Percentiles rank a stretch among this genome's conserved stretches.
These are phyloP conservation scores for Allobates femoralis DNA, from an alignment of 2,797 vertebrate genomes.

Conservation along the genomic window DNA sequence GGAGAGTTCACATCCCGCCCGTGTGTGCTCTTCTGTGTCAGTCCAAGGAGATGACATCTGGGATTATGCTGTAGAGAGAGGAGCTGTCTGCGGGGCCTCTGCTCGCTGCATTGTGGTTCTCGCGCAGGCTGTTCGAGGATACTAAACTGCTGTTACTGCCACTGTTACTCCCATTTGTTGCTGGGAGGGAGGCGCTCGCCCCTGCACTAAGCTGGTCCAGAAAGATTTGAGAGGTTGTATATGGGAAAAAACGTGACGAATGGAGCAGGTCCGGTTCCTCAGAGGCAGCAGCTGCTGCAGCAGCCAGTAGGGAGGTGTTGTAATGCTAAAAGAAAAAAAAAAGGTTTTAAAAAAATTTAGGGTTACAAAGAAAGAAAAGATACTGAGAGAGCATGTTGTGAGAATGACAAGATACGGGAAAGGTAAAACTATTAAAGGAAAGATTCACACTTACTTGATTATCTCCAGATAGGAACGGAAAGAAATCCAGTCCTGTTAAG, in stretches of 20 bases:
- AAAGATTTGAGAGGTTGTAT: slow-evolving; percentile 93
- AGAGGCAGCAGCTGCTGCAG: slow-evolving; percentile 89
- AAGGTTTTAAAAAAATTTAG: neutral
- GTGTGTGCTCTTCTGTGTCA: slow-evolving; percentile 74
- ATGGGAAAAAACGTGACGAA: slow-evolving; percentile 90
- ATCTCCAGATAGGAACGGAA: slow-evolving; percentile 98
- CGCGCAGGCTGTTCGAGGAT: slow-evolving; percentile 88
- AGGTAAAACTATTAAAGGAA: slow-evolving; percentile 52
- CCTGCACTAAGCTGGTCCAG: slow-evolving; percentile 88
- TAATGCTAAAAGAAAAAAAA: slow-evolving; percentile 83
- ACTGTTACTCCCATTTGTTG: slow-evolving; percentile 86
- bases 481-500: slow-evolving; percentile 95
- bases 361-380: neutral
- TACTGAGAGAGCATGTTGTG: neutral
- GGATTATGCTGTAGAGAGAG: slow-evolving; percentile 92
- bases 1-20: slow-evolving; percentile 4
- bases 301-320: slow-evolving; percentile 91
- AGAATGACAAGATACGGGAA: slow-evolving; percentile 54
- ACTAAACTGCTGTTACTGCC: slow-evolving; percentile 93
- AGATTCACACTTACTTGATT: slow-evolving; percentile 87
- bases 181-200: slow-evolving; percentile 79
- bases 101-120: slow-evolving; percentile 80
- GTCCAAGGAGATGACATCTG: slow-evolving; percentile 97
- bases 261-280: slow-evolving; percentile 95
- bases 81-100: slow-evolving; percentile 85